Evolutionary conservation across 2,888 invertebrate genomes (phyloP).

Genomic region (Aporophyla nigra): DNA sequence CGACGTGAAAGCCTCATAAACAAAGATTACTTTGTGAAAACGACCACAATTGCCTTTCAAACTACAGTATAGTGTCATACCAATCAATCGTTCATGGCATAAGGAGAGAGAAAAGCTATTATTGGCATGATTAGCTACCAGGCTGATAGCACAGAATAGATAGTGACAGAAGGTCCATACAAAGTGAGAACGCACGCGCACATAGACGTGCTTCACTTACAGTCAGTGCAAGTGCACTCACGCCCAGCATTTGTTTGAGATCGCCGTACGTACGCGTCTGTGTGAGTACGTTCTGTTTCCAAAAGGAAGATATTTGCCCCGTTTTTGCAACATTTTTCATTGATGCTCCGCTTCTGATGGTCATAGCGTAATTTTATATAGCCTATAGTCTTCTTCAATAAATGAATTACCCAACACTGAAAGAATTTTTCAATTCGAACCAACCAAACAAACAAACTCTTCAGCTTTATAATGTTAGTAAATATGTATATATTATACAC

Average conservation of each 20-base stretch:
- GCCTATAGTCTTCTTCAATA: no score
- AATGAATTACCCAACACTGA: no score
- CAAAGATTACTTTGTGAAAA: conserved; percentile 19
- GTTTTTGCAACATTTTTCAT: no score
- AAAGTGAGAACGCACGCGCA: not conserved
- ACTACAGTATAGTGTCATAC: conserved; percentile 37
- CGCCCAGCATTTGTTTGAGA: not conserved
- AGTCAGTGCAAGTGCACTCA: not conserved
- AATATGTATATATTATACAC: not conserved
- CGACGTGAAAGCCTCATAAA: conserved; percentile 31
- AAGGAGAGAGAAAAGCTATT: conserved; percentile 53
- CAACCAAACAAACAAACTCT: no score
- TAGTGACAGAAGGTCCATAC: conserved; percentile 8
- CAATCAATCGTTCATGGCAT: conserved; percentile 45
- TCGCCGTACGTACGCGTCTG: not conserved
- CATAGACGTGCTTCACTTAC: not conserved
- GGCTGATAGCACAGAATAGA: not conserved
- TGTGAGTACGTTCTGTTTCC: no score
- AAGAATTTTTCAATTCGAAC: no score
- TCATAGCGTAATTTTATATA: no score
- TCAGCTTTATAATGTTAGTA: no score
- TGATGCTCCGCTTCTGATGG: no score
- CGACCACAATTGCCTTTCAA: conserved; percentile 16
- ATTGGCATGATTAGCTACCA: conserved; percentile 43
- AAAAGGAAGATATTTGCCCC: no score